A percentile compares a stretch with the other conserved stretches of the same genome.
Conservation (phyloP, 2,113 vertebrate species). For the Todiramphus saurophagus region DNA sequence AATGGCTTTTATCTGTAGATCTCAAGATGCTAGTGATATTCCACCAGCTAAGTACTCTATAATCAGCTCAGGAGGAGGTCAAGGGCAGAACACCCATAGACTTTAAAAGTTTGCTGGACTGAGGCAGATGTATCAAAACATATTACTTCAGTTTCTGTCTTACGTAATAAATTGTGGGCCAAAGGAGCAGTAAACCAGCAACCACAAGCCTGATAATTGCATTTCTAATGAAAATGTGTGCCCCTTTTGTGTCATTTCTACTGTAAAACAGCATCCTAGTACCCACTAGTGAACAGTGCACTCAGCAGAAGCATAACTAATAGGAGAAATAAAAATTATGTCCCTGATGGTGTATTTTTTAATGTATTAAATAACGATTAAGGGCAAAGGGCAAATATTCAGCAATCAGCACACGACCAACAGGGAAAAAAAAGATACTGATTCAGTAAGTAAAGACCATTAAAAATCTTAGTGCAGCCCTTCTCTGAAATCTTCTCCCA, state of each 20-base stretch:
- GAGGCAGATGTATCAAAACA: conserved; percentile 34
- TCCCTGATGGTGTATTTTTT: conserved; percentile 30
- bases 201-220: conserved; percentile 51
- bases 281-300: conserved; percentile 40
- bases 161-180: conserved; percentile 25
- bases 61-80: conserved; percentile 24
- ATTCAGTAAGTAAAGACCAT: conserved; percentile 10
- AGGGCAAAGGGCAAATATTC: conserved; percentile 55
- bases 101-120: conserved; percentile 15
- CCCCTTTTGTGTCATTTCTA: conserved; percentile 49
- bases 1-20: background rate
- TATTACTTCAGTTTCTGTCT: conserved; percentile 10
- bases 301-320: conserved; percentile 56
- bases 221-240: conserved; percentile 61
- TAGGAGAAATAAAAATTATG: conserved; percentile 48
- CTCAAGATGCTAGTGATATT: background rate
- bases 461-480: background rate
- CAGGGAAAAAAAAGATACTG: background rate
- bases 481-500: conserved; percentile 17
- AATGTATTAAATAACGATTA: conserved; percentile 55
- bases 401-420: conserved; percentile 30
- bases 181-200: conserved; percentile 58
- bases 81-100: conserved; percentile 22
- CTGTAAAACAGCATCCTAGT: conserved; percentile 53
- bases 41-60: background rate